phyloP scores from a whole-genome alignment of 92 coral and sea anemone species.

The Porites rus region DNA sequence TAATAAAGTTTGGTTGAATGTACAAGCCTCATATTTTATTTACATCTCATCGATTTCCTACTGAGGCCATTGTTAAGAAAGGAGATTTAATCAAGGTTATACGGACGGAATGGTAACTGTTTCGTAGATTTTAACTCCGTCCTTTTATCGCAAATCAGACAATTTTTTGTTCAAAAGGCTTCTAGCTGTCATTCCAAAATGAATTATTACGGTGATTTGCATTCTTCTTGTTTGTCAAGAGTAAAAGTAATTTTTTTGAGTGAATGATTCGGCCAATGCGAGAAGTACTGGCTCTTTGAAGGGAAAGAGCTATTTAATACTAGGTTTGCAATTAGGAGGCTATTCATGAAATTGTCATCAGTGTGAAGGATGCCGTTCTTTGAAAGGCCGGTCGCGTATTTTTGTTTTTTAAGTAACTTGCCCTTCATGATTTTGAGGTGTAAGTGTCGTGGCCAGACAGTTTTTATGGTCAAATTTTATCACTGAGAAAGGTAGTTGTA shows the following conservation, averaged over 20 bases:
- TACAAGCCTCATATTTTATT: slow-evolving; percentile 52
- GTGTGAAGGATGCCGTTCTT: background rate
- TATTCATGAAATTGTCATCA: slow-evolving; percentile 38
- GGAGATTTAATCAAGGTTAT: slow-evolving; percentile 27
- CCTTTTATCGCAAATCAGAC: slow-evolving; percentile 29
- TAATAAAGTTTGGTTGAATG: slow-evolving; percentile 41
- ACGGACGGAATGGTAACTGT: slow-evolving; percentile 20
- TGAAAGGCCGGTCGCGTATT: background rate
- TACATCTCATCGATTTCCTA: slow-evolving; percentile 40
- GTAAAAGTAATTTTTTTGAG: slow-evolving; percentile 38
- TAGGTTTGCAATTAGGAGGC: slow-evolving; percentile 45
- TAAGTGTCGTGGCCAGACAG: background rate
- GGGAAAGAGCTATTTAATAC: slow-evolving; percentile 23
- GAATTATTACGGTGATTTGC: slow-evolving; percentile 28
- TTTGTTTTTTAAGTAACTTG: background rate
- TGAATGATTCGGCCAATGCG: slow-evolving; percentile 29
- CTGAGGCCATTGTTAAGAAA: slow-evolving; percentile 33
- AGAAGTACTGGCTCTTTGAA: background rate
- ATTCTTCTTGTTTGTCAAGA: slow-evolving; percentile 30
- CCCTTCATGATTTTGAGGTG: slow-evolving; percentile 3
- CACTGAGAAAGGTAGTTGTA: background rate
- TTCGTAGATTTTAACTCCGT: slow-evolving; percentile 23
- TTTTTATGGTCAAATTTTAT: background rate
- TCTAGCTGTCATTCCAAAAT: slow-evolving; percentile 21
- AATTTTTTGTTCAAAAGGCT: slow-evolving; percentile 39